phyloP scores from a whole-genome alignment of 2,888 invertebrate genomes.

The Philereme vetulata region DNA sequence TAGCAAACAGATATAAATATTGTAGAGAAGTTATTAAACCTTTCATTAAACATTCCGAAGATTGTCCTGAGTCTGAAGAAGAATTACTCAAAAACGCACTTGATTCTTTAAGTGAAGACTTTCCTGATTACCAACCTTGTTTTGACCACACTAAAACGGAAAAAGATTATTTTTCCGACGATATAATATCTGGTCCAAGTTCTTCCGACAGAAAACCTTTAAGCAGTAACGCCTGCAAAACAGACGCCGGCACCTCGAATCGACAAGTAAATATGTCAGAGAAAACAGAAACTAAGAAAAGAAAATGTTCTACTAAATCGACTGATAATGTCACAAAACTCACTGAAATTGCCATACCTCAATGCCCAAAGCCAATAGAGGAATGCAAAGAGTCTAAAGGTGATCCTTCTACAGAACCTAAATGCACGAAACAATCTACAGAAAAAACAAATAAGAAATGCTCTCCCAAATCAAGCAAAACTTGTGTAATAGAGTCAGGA shows the following conservation, averaged over 20 bases:
- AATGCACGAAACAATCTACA: constrained; percentile 9
- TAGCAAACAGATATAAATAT: constrained; percentile 46
- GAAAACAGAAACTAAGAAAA: background rate
- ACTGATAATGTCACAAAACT: background rate
- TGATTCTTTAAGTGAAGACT: constrained; percentile 42
- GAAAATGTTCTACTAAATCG: constrained; percentile 9
- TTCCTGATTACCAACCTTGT: constrained; percentile 46
- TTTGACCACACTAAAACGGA: constrained; percentile 17
- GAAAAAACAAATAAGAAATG: constrained; percentile 17
- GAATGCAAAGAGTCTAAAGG: constrained; percentile 6
- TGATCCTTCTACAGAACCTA: constrained; percentile 8
- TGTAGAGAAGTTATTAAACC: constrained; percentile 58
- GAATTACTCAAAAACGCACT: constrained; percentile 43
- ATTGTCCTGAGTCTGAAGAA: constrained; percentile 45
- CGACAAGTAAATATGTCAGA: constrained; percentile 8
- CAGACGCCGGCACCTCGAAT: constrained; percentile 25
- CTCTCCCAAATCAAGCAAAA: constrained; percentile 11
- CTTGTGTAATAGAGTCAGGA: constrained; percentile 15
- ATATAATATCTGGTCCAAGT: constrained; percentile 1
- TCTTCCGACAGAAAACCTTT: constrained; percentile 1
- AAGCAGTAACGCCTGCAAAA: constrained; percentile 22
- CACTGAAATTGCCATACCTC: background rate
- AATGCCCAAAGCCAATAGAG: constrained; percentile 8
- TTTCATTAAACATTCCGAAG: constrained; percentile 42
- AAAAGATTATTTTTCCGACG: constrained; percentile 16